Evolutionary conservation across 2,888 invertebrate species (phyloP).

Genomic region (Trilocha varians): DNA sequence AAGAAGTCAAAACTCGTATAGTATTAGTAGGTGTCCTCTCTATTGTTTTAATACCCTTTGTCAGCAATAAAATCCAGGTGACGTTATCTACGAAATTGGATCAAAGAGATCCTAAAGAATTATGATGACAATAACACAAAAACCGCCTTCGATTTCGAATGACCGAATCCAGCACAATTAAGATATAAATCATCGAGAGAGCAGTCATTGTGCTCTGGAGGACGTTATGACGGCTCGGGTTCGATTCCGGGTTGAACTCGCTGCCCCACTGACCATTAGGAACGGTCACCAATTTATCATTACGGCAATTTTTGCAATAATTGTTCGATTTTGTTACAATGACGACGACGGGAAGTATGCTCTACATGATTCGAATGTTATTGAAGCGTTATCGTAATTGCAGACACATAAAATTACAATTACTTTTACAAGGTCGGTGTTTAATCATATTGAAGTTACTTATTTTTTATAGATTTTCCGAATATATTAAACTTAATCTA

Average conservation of each 20-base stretch:
- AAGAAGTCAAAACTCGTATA: too few relatives aligned
- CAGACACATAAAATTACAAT: not conserved
- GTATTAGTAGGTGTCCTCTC: too few relatives aligned
- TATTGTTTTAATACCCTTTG: not conserved
- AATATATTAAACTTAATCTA: not conserved
- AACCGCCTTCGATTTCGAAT: conserved; percentile 43
- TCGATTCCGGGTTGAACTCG: conserved; percentile 51
- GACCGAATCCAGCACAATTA: conserved; percentile 51
- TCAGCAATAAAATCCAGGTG: conserved; percentile 1
- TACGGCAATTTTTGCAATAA: conserved; percentile 72
- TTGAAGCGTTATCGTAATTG: not conserved
- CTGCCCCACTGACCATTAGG: conserved; percentile 58
- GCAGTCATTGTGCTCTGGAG: conserved; percentile 55
- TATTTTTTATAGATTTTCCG: not conserved
- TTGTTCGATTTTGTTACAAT: conserved; percentile 52
- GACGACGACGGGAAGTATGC: conserved; percentile 27
- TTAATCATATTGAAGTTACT: not conserved
- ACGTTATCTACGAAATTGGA: conserved; percentile 17
- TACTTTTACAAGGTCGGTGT: not conserved
- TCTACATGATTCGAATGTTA: conserved; percentile 28
- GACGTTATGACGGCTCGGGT: conserved; percentile 64
- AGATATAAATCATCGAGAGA: conserved; percentile 68
- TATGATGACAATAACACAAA: conserved; percentile 46
- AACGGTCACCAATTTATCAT: conserved; percentile 73
- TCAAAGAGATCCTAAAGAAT: conserved; percentile 35